A percentile compares a stretch with the other conserved stretches of the same genome.
These are phyloP conservation scores for Brachymystax lenok DNA, from an alignment of 2,797 vertebrate genomes.

Conservation along the genomic window DNA sequence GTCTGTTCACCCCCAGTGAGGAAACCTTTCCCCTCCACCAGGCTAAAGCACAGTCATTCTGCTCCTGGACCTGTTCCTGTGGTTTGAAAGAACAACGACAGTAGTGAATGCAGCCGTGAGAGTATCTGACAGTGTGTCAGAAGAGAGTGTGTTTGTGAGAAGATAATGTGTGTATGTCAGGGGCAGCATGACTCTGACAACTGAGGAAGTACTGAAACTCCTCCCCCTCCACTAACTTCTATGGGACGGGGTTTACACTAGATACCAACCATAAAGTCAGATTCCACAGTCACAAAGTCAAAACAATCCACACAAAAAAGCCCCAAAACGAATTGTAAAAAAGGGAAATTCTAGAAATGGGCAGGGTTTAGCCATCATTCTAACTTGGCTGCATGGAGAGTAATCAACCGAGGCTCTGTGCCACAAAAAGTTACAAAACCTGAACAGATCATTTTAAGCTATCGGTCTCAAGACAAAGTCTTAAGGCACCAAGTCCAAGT, in stretches of 20 bases:
- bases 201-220: slow-evolving; percentile 14
- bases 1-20: slow-evolving; percentile 2
- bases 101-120: not conserved
- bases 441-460: too few species aligned
- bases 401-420: too few species aligned
- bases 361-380: too few species aligned
- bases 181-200: not conserved
- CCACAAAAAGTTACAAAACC: too few species aligned
- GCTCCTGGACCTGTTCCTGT: not conserved
- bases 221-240: slow-evolving; percentile 5
- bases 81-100: not conserved
- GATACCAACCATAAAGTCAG: too few species aligned
- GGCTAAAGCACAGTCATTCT: slow-evolving; percentile 19
- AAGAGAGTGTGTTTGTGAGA: not conserved
- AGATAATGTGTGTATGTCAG: not conserved
- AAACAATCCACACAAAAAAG: too few species aligned
- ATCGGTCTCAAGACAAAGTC: too few species aligned
- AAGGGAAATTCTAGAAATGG: too few species aligned
- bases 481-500: too few species aligned
- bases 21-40: slow-evolving; percentile 2
- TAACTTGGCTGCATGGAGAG: too few species aligned
- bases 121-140: not conserved
- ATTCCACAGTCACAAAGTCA: too few species aligned
- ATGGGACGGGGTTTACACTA: not conserved
- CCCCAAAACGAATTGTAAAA: too few species aligned